Conservation (phyloP, 2,797 vertebrate genomes). For the Spea hammondii region DNA sequence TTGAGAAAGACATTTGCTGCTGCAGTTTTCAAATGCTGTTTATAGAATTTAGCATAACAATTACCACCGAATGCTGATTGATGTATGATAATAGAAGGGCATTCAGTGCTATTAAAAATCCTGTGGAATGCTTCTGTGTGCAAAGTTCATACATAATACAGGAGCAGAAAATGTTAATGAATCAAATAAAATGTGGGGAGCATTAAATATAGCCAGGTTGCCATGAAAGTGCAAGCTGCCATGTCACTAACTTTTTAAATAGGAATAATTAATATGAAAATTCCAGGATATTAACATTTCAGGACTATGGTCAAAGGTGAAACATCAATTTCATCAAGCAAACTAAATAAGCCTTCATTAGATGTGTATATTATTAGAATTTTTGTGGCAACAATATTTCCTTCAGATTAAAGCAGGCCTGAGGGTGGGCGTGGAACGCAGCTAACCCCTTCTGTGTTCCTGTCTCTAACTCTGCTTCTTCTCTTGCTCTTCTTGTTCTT, state of each 20-base stretch:
- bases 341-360: too few species aligned
- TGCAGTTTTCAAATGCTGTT: conserved; percentile 34
- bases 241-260: conserved; percentile 37
- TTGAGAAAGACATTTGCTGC: conserved; percentile 30
- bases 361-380: too few species aligned
- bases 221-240: conserved; percentile 27
- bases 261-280: conserved; percentile 22
- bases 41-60: conserved; percentile 43
- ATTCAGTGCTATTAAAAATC: conserved; percentile 40
- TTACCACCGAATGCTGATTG: conserved; percentile 42
- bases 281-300: conserved; percentile 2
- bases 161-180: conserved; percentile 50
- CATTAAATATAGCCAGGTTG: conserved; percentile 44
- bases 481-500: too few species aligned
- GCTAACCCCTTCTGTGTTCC: too few species aligned
- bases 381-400: neutral
- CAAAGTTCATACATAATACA: conserved; percentile 51
- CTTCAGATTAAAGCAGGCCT: too few species aligned
- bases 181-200: conserved; percentile 35
- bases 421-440: too few species aligned
- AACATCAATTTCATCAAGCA: too few species aligned
- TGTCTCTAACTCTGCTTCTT: too few species aligned
- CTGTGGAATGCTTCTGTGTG: conserved; percentile 31
- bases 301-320: conserved; percentile 14
- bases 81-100: conserved; percentile 44